phyloP scores from a whole-genome alignment of 1,140 invertebrate species.

The Wasmannia auropunctata region DNA sequence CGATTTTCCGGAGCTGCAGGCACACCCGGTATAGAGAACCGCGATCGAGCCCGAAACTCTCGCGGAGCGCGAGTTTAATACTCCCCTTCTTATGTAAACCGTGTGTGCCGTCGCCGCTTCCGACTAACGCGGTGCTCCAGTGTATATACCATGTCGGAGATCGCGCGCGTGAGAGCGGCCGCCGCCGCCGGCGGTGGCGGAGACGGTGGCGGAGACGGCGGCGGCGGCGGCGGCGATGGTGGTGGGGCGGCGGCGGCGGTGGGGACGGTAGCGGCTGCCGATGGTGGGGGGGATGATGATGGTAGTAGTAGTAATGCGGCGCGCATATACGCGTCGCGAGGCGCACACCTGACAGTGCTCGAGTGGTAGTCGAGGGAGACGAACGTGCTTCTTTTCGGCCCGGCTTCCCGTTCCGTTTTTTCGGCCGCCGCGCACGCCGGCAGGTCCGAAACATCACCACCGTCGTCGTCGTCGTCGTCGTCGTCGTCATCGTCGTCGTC shows the following conservation, averaged over 20 bases:
- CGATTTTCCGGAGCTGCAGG: background rate
- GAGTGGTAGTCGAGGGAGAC: slow-evolving; percentile 45
- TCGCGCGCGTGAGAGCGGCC: slow-evolving; percentile 22
- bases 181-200: background rate
- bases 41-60: background rate
- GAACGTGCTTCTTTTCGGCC: background rate
- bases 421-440: slow-evolving; percentile 12
- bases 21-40: background rate
- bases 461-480: background rate
- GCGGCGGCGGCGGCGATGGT: background rate
- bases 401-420: slow-evolving; percentile 8
- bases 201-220: background rate
- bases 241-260: background rate
- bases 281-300: background rate
- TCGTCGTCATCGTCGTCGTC: background rate
- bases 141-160: slow-evolving; percentile 20
- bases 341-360: slow-evolving; percentile 65
- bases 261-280: background rate
- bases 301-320: slow-evolving; percentile 16
- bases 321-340: slow-evolving; percentile 38
- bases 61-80: slow-evolving; percentile 27
- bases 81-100: slow-evolving; percentile 62
- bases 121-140: slow-evolving; percentile 46
- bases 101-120: slow-evolving; percentile 34
- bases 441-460: background rate